These are phyloP conservation scores for Phrynocephalus forsythii DNA, from an alignment of 2,797 vertebrate species.

Conservation along the genomic window DNA sequence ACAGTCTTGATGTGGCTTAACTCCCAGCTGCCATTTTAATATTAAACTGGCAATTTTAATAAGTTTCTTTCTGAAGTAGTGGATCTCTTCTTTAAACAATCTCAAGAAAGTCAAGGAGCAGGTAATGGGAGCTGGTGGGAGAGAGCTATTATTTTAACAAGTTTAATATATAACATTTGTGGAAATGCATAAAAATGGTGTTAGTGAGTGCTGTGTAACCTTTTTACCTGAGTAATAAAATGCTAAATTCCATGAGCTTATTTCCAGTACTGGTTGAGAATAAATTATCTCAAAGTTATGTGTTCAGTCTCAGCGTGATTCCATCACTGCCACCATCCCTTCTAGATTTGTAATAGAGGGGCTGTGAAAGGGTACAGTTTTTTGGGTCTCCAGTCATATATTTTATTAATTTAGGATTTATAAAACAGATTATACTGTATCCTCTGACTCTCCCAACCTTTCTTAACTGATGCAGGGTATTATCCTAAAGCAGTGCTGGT, in stretches of 20 bases:
- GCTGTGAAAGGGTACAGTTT: constrained; percentile 25
- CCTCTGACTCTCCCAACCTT: neutral
- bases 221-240: constrained; percentile 50
- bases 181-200: constrained; percentile 43
- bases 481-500: too few species aligned
- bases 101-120: constrained; percentile 27
- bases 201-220: constrained; percentile 36
- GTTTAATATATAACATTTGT: constrained; percentile 53
- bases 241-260: constrained; percentile 35
- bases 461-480: too few species aligned
- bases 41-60: constrained; percentile 31
- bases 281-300: constrained; percentile 35
- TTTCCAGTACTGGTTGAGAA: constrained; percentile 32
- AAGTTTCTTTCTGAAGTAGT: neutral
- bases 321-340: neutral
- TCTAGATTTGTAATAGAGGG: constrained; percentile 32
- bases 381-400: constrained; percentile 1
- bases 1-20: constrained; percentile 48
- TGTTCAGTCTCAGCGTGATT: constrained; percentile 42
- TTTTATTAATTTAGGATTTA: neutral
- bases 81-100: constrained; percentile 21
- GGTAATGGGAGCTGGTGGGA: neutral
- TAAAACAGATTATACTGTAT: neutral
- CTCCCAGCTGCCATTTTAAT: constrained; percentile 35
- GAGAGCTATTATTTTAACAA: constrained; percentile 49